phyloP scores from a whole-genome alignment of 2,113 vertebrate genomes.

The Gymnarchus niloticus region DNA sequence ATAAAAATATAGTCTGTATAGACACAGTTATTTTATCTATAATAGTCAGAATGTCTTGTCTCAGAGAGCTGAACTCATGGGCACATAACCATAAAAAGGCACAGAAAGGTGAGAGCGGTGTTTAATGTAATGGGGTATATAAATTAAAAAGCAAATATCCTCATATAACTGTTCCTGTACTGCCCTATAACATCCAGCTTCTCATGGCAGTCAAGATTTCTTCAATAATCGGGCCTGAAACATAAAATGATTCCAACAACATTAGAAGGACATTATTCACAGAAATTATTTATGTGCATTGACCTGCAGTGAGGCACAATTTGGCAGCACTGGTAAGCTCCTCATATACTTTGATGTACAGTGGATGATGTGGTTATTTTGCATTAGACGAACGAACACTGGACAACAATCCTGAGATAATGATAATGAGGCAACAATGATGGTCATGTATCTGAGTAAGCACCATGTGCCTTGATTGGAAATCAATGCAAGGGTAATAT shows the following conservation, averaged over 20 bases:
- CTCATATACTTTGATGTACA: slow-evolving; percentile 21
- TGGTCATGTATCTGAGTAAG: slow-evolving; percentile 38
- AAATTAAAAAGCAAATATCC: background rate
- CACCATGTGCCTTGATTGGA: slow-evolving; percentile 37
- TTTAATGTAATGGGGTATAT: background rate
- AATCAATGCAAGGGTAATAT: slow-evolving; percentile 42
- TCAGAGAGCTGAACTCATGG: background rate
- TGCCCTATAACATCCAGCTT: background rate
- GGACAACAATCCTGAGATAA: slow-evolving; percentile 28
- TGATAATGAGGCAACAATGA: slow-evolving; percentile 38
- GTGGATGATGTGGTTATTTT: background rate
- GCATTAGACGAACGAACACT: slow-evolving; percentile 26
- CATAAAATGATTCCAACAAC: background rate
- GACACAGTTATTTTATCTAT: slow-evolving; percentile 19
- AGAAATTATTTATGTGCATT: slow-evolving; percentile 9
- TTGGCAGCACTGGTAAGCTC: slow-evolving; percentile 19
- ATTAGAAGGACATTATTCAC: background rate
- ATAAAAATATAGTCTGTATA: background rate
- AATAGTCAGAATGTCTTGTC: slow-evolving; percentile 27
- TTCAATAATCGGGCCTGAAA: background rate
- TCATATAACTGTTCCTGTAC: background rate
- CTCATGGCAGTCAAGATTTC: background rate
- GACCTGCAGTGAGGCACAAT: background rate
- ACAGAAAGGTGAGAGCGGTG: background rate
- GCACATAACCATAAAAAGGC: background rate